Evolutionary conservation across 2,113 vertebrate genomes (phyloP).

Genomic region (Raphicerus campestris): DNA sequence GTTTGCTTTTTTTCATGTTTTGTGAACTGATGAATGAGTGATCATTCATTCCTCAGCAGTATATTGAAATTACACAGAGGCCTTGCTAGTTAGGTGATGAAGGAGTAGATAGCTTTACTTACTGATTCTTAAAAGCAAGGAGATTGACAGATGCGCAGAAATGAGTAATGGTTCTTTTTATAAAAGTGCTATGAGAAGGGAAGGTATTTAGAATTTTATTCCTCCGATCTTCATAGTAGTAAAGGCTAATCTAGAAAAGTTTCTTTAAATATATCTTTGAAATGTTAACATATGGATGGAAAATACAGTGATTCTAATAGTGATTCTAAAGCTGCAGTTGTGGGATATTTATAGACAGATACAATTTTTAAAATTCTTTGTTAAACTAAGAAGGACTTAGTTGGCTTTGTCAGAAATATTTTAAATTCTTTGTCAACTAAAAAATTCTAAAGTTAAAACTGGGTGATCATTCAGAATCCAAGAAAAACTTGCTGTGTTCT

Average conservation of each 20-base stretch:
- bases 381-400: neutral
- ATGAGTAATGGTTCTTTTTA: neutral
- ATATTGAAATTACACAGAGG: neutral
- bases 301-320: neutral
- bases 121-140: neutral
- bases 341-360: neutral
- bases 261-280: neutral
- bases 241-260: neutral
- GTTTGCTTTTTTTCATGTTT: neutral
- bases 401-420: neutral
- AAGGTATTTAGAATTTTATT: neutral
- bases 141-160: neutral
- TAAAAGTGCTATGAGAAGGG: neutral
- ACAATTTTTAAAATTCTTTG: neutral
- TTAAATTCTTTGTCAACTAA: neutral
- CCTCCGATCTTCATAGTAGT: neutral
- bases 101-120: neutral
- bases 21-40: neutral
- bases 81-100: neutral
- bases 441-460: neutral
- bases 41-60: neutral
- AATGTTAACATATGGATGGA: neutral
- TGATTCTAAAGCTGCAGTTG: neutral
- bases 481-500: neutral
- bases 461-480: neutral